Evolutionary conservation across 64 coral and sea anemone genomes (phyloP).

Genomic region (Trachythela sp.): DNA sequence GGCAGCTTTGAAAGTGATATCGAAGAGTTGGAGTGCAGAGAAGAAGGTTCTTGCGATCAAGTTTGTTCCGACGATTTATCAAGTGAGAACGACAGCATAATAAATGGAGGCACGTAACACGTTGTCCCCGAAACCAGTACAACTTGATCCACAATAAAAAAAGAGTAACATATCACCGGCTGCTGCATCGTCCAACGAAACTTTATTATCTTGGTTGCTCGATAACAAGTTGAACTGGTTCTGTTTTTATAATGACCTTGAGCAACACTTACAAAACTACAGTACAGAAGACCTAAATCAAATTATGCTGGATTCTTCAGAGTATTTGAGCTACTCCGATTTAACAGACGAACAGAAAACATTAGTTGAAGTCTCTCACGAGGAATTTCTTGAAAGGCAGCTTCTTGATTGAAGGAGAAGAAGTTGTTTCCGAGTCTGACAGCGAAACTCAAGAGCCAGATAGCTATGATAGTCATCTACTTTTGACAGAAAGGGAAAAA

Average conservation of each 20-base stretch:
- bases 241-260: neutral
- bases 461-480: neutral
- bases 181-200: neutral
- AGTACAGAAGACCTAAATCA: constrained; percentile 10
- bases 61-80: neutral
- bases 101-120: neutral
- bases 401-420: neutral
- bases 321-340: neutral
- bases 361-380: neutral
- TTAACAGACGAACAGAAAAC: neutral
- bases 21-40: neutral
- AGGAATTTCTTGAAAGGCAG: neutral
- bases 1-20: neutral
- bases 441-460: neutral
- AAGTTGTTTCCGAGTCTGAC: neutral
- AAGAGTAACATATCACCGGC: neutral
- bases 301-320: constrained; percentile 26
- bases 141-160: neutral
- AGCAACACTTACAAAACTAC: neutral
- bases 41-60: neutral
- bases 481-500: neutral
- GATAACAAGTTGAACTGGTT: constrained; percentile 38
- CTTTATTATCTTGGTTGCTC: neutral
- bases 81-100: neutral
- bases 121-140: neutral